Evolutionary conservation across 1,140 invertebrate species (phyloP), one percentile per base, ranked within the genome.

Genomic region (Ceratina calcarata): DNA sequence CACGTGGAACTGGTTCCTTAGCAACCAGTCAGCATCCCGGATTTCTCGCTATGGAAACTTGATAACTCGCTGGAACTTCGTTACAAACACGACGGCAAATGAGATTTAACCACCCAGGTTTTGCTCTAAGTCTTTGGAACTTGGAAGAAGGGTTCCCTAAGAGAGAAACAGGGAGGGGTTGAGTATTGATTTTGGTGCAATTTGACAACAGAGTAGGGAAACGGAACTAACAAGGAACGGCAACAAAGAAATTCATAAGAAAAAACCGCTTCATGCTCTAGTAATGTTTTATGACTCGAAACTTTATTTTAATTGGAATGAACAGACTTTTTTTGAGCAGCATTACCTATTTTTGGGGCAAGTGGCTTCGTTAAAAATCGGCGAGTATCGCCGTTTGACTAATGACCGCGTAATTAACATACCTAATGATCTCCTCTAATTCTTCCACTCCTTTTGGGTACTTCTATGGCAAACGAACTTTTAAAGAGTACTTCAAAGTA

Each of bases 11-110:
- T n/a, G 18, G 75, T 61, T 66, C 75, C 67, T 12, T 78, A 45
- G 75, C 75, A 78, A 78, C 75, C 66, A 20, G n/a, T 37, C 67
- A 22, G 20, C 24, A 7, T 32, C 67, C 22, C 18, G 24, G 67
- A 16, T 62, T 78, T 77, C 75, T 78, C 24, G 75, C 67, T 62
- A 60, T 60, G 45, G 55, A 32, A 18, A 45, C 75, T 32, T 53
- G 75, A 70, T 69, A 78, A 71, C 75, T 70, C 75, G 20, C 24
- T 32, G 67, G 37, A 78, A 78, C 75, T 78, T 78, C 75, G n/a
- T 78, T 78, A 70, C 58, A 70, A 78, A 78, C 53, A 78, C 75
- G 57, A 3, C 6, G 45, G 58, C 10, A 37, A 78, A 78, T 62
- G 57, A 62, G 67, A 78, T 70, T 78, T 37, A 62, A 3, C 22